Evolutionary conservation across 1,140 invertebrate species (phyloP).

Genomic region (Caenorhabditis inopinata): DNA sequence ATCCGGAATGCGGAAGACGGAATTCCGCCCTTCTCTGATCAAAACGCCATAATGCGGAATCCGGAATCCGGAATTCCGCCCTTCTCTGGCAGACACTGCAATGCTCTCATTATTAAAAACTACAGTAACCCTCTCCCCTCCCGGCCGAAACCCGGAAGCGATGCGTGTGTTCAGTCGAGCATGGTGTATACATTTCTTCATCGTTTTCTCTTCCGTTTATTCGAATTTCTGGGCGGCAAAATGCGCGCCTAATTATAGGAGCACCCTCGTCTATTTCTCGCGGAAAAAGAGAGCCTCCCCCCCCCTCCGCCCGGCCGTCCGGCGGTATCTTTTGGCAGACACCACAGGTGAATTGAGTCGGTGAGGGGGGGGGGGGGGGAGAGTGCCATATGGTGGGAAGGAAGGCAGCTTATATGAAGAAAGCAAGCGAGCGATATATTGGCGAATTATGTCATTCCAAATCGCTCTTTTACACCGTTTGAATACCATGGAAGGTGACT

Average conservation of each 20-base stretch:
- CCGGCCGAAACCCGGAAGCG: too few species aligned
- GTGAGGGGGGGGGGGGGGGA: neutral
- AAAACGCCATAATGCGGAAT: too few species aligned
- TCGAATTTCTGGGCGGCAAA: conserved; percentile 16
- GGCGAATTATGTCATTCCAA: too few species aligned
- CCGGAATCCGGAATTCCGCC: too few species aligned
- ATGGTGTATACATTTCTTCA: conserved; percentile 20
- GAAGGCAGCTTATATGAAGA: too few species aligned
- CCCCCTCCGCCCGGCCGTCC: neutral
- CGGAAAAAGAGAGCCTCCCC: neutral
- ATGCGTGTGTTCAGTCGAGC: neutral
- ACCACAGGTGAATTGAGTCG: neutral
- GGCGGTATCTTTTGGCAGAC: neutral
- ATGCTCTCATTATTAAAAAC: too few species aligned
- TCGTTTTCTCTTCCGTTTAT: neutral
- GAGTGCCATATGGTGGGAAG: neutral
- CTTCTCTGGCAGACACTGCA: too few species aligned
- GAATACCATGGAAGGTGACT: too few species aligned
- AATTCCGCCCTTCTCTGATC: too few species aligned
- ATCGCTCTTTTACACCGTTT: too few species aligned
- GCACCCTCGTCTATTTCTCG: neutral
- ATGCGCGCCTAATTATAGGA: conserved; percentile 23
- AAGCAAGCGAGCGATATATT: too few species aligned
- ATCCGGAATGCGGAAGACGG: too few species aligned
- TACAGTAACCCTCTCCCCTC: neutral